These are phyloP conservation scores for Litoditis marina DNA, from an alignment of 2,888 invertebrate species.

Conservation along the genomic window DNA sequence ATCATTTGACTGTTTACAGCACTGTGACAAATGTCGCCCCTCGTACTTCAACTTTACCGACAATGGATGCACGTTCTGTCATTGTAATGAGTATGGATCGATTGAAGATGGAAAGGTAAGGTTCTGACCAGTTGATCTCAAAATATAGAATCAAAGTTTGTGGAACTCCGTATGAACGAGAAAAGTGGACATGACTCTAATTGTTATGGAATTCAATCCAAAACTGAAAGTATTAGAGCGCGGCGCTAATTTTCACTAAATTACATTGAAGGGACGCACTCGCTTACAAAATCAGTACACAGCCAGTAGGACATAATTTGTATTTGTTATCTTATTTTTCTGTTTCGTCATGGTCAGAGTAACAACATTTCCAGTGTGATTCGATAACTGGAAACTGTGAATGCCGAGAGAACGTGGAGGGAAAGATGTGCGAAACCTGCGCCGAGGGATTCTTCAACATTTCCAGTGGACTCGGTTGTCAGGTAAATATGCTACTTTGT, in stretches of 20 bases:
- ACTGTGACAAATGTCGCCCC: conserved; percentile 62
- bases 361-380: conserved; percentile 57
- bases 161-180: too few relatives aligned
- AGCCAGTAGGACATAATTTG: too few relatives aligned
- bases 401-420: conserved; percentile 63
- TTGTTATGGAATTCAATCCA: too few relatives aligned
- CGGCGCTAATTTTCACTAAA: background rate
- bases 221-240: too few relatives aligned
- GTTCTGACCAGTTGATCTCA: background rate
- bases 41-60: conserved; percentile 61
- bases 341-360: background rate
- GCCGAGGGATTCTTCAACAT: conserved; percentile 62
- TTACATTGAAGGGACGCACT: too few relatives aligned
- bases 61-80: conserved; percentile 60
- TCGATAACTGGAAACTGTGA: conserved; percentile 63
- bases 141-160: background rate
- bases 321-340: too few relatives aligned
- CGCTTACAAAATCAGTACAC: too few relatives aligned
- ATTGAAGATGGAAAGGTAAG: conserved; percentile 47
- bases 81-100: conserved; percentile 57
- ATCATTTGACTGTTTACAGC: conserved; percentile 10
- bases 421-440: conserved; percentile 63
- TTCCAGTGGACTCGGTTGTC: conserved; percentile 61
- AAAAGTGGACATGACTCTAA: too few relatives aligned
- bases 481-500: conserved; percentile 30